phyloP scores from a whole-genome alignment of 1,140 invertebrate species.

The Drosophila lowei region DNA sequence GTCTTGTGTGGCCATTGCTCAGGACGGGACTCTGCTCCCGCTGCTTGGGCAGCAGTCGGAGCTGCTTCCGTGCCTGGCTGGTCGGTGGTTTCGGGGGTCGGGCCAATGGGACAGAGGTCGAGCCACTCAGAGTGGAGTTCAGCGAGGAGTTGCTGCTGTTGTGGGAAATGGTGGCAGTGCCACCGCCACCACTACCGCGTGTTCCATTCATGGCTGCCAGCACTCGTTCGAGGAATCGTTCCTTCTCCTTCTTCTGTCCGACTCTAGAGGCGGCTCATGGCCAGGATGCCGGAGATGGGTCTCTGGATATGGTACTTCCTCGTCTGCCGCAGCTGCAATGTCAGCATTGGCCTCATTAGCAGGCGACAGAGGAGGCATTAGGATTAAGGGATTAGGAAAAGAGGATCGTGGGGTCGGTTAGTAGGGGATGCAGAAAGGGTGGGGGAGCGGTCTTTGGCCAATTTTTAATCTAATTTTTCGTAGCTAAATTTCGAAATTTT shows the following conservation, averaged over 20 bases:
- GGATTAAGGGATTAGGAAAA: conserved; percentile 9
- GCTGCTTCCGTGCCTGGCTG: conserved; percentile 69
- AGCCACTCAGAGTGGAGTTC: conserved; percentile 49
- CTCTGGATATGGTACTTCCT: conserved; percentile 7
- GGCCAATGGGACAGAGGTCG: conserved; percentile 10
- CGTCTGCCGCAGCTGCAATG: conserved; percentile 51
- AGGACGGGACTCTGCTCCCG: conserved; percentile 72
- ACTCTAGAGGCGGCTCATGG: conserved; percentile 30
- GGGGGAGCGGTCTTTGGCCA: conserved; percentile 26
- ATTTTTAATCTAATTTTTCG: conserved; percentile 31
- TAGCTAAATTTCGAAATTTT: conserved; percentile 43
- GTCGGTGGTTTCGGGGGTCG: conserved; percentile 62
- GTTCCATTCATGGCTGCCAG: conserved; percentile 72
- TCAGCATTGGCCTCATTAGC: conserved; percentile 65
- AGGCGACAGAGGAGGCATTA: conserved; percentile 67
- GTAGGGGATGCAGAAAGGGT: no score
- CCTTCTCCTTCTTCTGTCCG: conserved; percentile 51
- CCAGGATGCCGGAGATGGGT: conserved; percentile 12
- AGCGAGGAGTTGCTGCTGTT: conserved; percentile 64
- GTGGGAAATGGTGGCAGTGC: conserved; percentile 33
- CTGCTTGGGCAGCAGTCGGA: conserved; percentile 68
- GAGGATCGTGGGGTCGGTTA: not conserved
- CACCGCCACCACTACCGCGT: conserved; percentile 22
- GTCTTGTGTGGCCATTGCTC: conserved; percentile 55
- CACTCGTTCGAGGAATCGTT: conserved; percentile 71